Percentiles rank a stretch among this genome's conserved stretches.
phyloP scores from a whole-genome alignment of 2,797 vertebrate species.

The Morelia viridis region DNA sequence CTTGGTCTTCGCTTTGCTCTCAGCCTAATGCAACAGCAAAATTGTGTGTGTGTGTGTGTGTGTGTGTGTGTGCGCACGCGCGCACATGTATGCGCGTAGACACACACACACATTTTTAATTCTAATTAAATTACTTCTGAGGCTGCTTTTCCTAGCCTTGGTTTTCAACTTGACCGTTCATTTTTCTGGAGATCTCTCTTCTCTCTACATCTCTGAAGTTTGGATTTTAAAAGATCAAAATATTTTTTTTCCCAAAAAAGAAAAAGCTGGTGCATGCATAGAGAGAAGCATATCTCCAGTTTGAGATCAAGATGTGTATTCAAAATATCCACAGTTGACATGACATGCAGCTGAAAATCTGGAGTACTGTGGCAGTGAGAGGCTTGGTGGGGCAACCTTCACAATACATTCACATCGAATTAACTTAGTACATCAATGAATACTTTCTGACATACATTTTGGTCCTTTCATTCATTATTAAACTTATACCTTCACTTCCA shows the following conservation, averaged over 20 bases:
- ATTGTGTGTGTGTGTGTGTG: background rate
- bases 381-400: background rate
- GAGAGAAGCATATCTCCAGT: background rate
- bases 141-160: background rate
- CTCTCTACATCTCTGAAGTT: background rate
- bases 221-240: background rate
- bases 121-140: background rate
- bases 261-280: background rate
- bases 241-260: background rate
- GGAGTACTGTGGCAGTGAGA: background rate
- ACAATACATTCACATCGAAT: background rate
- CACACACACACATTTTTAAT: background rate
- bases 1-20: background rate
- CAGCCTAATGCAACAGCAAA: background rate
- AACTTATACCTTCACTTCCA: background rate
- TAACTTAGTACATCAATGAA: background rate
- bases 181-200: background rate
- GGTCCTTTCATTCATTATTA: background rate
- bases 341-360: background rate
- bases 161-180: background rate
- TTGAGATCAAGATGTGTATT: background rate
- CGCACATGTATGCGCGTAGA: accelerated
- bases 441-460: background rate
- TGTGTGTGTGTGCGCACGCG: background rate
- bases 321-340: background rate